Conservation (phyloP, 2,888 invertebrate species). For the Flexamia atlantica region DNA sequence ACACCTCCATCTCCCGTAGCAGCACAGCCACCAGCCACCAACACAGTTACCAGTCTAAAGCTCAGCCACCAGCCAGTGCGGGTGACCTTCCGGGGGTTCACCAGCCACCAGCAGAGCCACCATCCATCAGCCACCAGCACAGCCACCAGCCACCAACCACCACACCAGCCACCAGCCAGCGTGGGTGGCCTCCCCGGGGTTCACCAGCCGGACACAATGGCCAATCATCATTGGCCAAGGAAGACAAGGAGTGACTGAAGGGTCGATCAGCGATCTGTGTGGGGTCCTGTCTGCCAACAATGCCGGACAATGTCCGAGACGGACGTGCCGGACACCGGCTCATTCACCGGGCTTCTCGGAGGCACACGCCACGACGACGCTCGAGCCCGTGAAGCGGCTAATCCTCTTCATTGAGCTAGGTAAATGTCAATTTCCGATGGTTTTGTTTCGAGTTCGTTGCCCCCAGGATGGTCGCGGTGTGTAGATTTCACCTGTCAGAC, state of each 20-base stretch:
- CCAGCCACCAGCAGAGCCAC: too few species aligned
- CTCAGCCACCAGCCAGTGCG: too few species aligned
- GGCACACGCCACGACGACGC: background rate
- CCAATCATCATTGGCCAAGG: slow-evolving; percentile 49
- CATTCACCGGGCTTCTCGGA: background rate
- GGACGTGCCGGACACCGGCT: slow-evolving; percentile 26
- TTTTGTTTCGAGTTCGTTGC: slow-evolving; percentile 8
- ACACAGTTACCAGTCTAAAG: too few species aligned
- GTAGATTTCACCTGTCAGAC: slow-evolving; percentile 28
- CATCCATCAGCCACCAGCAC: too few species aligned
- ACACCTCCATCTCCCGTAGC: too few species aligned
- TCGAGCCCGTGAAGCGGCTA: slow-evolving; percentile 31
- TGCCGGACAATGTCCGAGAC: slow-evolving; percentile 17
- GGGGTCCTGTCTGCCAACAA: slow-evolving; percentile 46
- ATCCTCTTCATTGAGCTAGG: slow-evolving; percentile 22
- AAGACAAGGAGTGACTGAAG: slow-evolving; percentile 39
- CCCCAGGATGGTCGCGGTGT: background rate
- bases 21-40: too few species aligned
- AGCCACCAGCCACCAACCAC: too few species aligned
- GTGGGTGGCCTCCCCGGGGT: slow-evolving; percentile 39
- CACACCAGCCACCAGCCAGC: background rate
- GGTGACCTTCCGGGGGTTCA: too few species aligned
- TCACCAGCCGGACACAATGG: slow-evolving; percentile 41
- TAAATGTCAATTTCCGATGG: background rate
- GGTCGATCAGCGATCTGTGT: slow-evolving; percentile 55